Conservation (phyloP, 2,113 vertebrate species). For the Cryptoleucopteryx plumbea region DNA sequence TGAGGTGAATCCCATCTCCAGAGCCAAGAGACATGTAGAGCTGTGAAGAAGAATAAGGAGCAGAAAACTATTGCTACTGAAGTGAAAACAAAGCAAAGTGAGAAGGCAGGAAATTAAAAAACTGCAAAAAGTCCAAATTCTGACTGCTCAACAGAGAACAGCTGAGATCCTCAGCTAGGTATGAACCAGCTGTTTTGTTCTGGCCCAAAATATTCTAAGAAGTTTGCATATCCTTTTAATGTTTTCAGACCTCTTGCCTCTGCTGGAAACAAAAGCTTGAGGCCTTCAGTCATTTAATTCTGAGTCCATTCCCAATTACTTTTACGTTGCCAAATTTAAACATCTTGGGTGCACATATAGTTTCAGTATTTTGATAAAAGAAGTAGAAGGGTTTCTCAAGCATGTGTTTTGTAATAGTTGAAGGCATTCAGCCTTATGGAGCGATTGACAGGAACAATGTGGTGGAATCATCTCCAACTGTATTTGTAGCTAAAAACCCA, state of each 20-base stretch:
- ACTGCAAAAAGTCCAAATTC: not conserved
- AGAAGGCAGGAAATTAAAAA: not conserved
- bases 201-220: not conserved
- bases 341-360: not conserved
- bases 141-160: not conserved
- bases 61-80: not conserved
- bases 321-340: not conserved
- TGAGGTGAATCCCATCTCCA: not conserved
- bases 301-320: not conserved
- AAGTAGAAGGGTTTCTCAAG: not conserved
- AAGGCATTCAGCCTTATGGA: not conserved
- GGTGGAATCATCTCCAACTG: not conserved
- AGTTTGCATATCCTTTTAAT: not conserved
- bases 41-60: not conserved
- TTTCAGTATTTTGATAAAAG: not conserved
- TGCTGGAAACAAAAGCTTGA: not conserved
- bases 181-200: not conserved
- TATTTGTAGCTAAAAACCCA: not conserved
- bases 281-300: conserved; percentile 4
- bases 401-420: not conserved
- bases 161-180: not conserved
- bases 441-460: not conserved
- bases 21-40: not conserved
- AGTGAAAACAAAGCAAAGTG: not conserved
- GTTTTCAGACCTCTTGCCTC: not conserved